Percentiles rank a stretch among this genome's conserved stretches.
These are phyloP conservation scores for Pipa parva DNA, from an alignment of 2,113 vertebrate genomes.

Conservation along the genomic window DNA sequence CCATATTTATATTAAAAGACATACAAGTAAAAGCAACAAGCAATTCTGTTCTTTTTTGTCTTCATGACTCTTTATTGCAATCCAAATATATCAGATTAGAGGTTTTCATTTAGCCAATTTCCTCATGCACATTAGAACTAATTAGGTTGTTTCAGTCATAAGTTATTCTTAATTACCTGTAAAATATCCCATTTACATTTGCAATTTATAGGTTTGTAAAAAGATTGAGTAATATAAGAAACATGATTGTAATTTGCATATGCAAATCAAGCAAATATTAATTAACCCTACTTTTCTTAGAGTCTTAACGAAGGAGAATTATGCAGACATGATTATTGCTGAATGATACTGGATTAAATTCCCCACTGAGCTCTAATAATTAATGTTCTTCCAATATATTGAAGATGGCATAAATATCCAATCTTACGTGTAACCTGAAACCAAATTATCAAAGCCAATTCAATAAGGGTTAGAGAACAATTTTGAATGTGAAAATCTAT, in stretches of 20 bases:
- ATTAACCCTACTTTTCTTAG: conserved; percentile 19
- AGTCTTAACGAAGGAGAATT: conserved; percentile 7
- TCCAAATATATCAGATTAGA: conserved; percentile 43
- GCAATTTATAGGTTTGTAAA: conserved; percentile 38
- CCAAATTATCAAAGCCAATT: not conserved
- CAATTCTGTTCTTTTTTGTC: conserved; percentile 33
- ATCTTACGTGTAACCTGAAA: not conserved
- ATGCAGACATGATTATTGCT: conserved; percentile 9
- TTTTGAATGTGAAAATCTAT: no score
- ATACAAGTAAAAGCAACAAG: conserved; percentile 27
- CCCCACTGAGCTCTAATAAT: not conserved
- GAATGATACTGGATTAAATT: conserved; percentile 1
- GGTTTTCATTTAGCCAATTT: conserved; percentile 42
- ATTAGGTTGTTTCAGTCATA: conserved; percentile 43
- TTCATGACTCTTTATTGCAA: conserved; percentile 37
- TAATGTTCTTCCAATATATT: not conserved
- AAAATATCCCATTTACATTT: conserved; percentile 43
- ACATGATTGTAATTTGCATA: conserved; percentile 40
- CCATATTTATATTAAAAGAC: conserved; percentile 33
- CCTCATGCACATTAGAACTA: conserved; percentile 40
- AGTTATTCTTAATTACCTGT: conserved; percentile 42
- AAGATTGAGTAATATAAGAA: conserved; percentile 40
- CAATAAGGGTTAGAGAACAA: no score
- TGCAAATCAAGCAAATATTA: conserved; percentile 36
- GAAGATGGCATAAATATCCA: not conserved